Evolutionary conservation across 2,113 vertebrate genomes (phyloP).

Genomic region (Gallinago jamesoni): DNA sequence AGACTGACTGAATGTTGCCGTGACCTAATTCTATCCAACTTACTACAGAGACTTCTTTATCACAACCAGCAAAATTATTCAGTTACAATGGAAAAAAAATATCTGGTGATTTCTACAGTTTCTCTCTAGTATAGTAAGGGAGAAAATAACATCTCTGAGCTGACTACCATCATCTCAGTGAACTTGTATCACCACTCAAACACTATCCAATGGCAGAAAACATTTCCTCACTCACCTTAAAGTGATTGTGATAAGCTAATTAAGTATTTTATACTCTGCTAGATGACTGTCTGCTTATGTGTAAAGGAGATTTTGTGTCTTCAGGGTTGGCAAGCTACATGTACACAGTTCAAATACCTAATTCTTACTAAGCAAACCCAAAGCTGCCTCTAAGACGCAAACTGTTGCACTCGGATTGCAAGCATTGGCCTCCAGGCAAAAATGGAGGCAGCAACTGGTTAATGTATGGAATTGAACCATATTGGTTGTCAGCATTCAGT

Average conservation of each 20-base stretch:
- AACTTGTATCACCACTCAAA: background rate
- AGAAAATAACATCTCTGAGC: background rate
- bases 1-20: background rate
- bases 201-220: background rate
- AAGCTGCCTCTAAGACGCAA: background rate
- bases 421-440: background rate
- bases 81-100: background rate
- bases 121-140: background rate
- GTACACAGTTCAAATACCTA: background rate
- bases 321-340: background rate
- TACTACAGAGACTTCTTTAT: conserved; percentile 57
- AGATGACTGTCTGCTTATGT: background rate
- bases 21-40: conserved; percentile 55
- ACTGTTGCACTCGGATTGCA: background rate
- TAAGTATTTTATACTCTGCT: background rate
- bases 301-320: background rate
- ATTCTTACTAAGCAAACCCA: background rate
- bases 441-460: background rate
- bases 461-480: background rate
- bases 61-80: background rate
- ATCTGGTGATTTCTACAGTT: background rate
- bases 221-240: background rate
- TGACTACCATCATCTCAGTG: background rate
- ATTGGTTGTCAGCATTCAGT: background rate
- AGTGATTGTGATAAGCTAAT: background rate